Evolutionary conservation across 2,113 vertebrate species (phyloP).

Genomic region (Anolis sagrei): DNA sequence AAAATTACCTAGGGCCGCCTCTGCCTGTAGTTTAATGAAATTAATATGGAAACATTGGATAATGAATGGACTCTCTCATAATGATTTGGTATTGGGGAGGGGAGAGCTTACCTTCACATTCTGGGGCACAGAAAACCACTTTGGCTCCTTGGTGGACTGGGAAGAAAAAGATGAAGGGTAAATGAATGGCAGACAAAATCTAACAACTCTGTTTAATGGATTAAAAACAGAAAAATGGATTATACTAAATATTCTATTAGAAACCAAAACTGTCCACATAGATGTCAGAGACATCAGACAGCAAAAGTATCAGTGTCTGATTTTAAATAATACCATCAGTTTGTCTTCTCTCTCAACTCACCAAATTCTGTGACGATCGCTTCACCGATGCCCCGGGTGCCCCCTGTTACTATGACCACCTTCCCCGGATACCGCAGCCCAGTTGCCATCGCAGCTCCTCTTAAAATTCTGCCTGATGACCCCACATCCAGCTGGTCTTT

Average conservation of each 20-base stretch:
- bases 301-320: too few species aligned
- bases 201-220: too few species aligned
- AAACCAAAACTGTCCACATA: too few species aligned
- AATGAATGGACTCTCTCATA: too few species aligned
- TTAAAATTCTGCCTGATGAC: background rate
- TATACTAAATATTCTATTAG: too few species aligned
- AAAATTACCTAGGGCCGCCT: too few species aligned
- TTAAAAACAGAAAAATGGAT: too few species aligned
- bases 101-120: slow-evolving; percentile 27
- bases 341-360: slow-evolving; percentile 15
- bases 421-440: slow-evolving; percentile 63
- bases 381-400: slow-evolving; percentile 64
- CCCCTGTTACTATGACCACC: slow-evolving; percentile 83
- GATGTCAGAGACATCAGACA: too few species aligned
- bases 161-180: background rate
- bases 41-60: background rate
- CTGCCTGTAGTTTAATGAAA: too few species aligned
- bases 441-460: background rate
- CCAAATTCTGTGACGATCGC: slow-evolving; percentile 55
- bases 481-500: background rate
- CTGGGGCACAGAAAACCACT: slow-evolving; percentile 56
- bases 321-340: background rate
- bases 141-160: slow-evolving; percentile 22
- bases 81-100: too few species aligned
- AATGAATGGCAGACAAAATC: background rate